Base-by-base conservation (phyloP, 1,140 invertebrate species). In the Drosophila truncata region DNA sequence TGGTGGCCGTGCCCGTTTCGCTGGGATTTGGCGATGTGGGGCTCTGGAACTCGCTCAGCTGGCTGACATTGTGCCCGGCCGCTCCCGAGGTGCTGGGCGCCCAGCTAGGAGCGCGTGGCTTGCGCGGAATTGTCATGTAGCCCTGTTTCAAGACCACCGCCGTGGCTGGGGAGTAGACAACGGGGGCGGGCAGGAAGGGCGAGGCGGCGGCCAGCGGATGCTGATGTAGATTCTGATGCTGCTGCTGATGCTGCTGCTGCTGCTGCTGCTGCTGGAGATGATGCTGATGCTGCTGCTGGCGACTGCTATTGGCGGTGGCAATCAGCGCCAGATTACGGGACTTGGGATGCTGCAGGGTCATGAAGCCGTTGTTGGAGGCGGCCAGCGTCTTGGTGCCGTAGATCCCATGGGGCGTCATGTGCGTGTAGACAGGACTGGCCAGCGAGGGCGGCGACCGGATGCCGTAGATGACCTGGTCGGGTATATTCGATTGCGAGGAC, bases 61-160 rank as follows among this genome's bases (percentile, higher is more conserved):
- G 78, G 37, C 65, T 44, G 61, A 67, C 8, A 18, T 62, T 10
- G 47, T 70, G 11, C 10, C 94, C 20, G 0, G 94, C 95, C 8
- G 95, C 75, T 0, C 59, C 82, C 6, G 86, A 92, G 1, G 91
- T 94, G 2, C 95, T 95, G 13, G 95, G 96, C 57, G 96, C 96
- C 96, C 97, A 97, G 66, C 96, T 97, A 1, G 96, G 96, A 0
- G 96, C 95, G 49, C 97, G 94, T 0, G 97, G 97, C 83, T 97
- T 93, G 65, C 97, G 94, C 0, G 97, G 97, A 61, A 98, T 97
- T 8, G 97, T 97, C 10, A 97, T 96, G 85, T 97, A 97, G 6
- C 96, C 96, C 91, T 96, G 95, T 59, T 96, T 94, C n/a, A 96
- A 95, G 3, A 96, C 94, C 11, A 95, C 93, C 7, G 82, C 76